These are phyloP conservation scores for Xylota segnis DNA, from an alignment of 2,888 invertebrate genomes.

Conservation along the genomic window DNA sequence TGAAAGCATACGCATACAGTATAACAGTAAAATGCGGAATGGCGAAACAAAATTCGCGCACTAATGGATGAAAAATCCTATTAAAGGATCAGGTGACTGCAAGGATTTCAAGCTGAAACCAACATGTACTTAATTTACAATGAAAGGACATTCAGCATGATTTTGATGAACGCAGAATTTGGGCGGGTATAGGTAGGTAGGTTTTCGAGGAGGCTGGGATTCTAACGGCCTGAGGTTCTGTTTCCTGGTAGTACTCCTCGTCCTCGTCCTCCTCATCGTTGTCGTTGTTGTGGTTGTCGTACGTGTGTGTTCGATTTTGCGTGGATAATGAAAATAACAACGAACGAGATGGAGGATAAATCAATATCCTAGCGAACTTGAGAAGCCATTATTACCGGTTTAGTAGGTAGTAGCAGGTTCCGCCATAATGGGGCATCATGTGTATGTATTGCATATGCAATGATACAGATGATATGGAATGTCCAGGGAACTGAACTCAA, in stretches of 20 bases:
- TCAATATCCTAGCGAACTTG: constrained; percentile 6
- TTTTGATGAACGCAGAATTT: not conserved
- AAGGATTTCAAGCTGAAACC: not conserved
- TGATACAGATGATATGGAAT: not conserved
- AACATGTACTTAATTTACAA: not conserved
- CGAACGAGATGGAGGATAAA: not conserved
- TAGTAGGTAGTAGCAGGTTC: not conserved
- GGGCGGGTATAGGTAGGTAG: not conserved
- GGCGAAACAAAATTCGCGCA: not conserved
- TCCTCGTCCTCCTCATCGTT: too few relatives aligned
- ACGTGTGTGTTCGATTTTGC: constrained; percentile 1
- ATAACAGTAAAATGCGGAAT: not conserved
- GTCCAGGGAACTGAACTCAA: not conserved
- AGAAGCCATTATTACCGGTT: not conserved
- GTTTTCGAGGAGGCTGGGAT: not conserved
- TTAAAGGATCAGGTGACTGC: not conserved
- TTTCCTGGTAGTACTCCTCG: not conserved
- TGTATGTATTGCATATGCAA: not conserved
- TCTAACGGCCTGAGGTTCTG: not conserved
- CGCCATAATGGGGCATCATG: not conserved
- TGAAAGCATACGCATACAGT: not conserved
- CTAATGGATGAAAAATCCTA: constrained; percentile 6
- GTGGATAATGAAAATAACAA: not conserved
- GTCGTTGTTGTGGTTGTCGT: too few relatives aligned
- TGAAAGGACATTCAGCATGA: constrained; percentile 3